Evolutionary conservation across 2,113 vertebrate species (phyloP), one percentile per base, ranked within the genome.

Genomic region (Macroglossus sobrinus): DNA sequence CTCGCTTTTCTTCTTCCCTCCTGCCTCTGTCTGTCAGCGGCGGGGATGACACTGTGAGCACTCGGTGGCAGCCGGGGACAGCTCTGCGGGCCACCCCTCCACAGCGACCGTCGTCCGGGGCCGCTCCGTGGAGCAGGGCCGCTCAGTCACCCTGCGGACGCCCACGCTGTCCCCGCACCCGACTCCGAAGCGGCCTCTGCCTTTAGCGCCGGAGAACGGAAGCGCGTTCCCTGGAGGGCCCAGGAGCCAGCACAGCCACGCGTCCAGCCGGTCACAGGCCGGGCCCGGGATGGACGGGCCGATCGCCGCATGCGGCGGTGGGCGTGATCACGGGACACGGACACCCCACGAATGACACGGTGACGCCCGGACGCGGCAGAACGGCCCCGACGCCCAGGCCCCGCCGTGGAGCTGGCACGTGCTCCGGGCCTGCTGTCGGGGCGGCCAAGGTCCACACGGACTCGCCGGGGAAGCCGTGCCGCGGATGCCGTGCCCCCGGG

Each of bases 231-330:
- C 7, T 5, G 4, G 2, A 71, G 50, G 10, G 21, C 61, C 24
- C 7, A 11, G 76, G 40, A 57, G 26, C 33, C 33, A 30, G 75
- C 2, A 5, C 3, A 6, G 8, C 91, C 47, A 3, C 5, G 59
- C 0, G 2, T 12, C 28, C 63, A 3, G 15, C 45, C 4, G 6
- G 18, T 28, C 57, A 33, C 35, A 28, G 2, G 5, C 66, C 5
- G 47, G 13, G 47, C 13, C 47, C 47, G 47, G 47, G 47, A 50
- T 2, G 18, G 18, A 38, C 33, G 47, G 11, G 26, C 68, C 0
- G 22, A 12, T 7, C 26, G 30, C 21, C 68, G 2, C 50, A 2
- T 3, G 40, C 0, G 38, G 30, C 0, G 2, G 57, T 0, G 1
- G 8, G 61, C 35, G 4, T 5, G n/a, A n/a, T n/a, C n/a, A n/a